phyloP scores from a whole-genome alignment of 64 coral and sea anemone species.

The Trachythela sp. region DNA sequence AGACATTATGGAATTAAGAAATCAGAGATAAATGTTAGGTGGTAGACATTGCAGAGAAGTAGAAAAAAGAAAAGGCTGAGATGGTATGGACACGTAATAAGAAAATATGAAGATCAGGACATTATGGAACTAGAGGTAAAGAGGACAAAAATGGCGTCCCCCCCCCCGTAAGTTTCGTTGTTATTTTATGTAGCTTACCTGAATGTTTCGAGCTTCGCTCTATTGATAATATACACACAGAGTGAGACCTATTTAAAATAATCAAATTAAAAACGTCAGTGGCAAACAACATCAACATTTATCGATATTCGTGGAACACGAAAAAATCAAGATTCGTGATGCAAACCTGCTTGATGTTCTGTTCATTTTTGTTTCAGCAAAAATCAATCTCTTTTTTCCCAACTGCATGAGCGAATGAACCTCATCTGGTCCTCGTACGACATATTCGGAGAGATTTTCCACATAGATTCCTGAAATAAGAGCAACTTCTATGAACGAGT shows the following conservation, averaged over 20 bases:
- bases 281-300: background rate
- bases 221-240: conserved; percentile 10
- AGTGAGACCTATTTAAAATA: background rate
- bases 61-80: no score
- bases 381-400: conserved; percentile 84
- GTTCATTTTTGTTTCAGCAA: conserved; percentile 99
- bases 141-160: no score
- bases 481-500: background rate
- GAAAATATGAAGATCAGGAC: no score
- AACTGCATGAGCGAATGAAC: conserved; percentile 65
- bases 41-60: no score
- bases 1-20: no score
- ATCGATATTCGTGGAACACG: background rate
- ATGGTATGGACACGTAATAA: no score
- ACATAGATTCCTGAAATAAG: conserved; percentile 75
- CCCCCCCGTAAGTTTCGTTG: background rate
- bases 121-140: no score
- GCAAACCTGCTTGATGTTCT: conserved; percentile 92
- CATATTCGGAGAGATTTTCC: conserved; percentile 87
- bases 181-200: background rate
- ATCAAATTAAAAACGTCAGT: background rate
- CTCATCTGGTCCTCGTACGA: conserved; percentile 73
- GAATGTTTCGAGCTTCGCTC: conserved; percentile 4
- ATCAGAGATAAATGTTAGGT: no score
- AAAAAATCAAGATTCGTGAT: background rate